Percentiles rank a stretch among this genome's conserved stretches.
Conservation (phyloP, 2,888 invertebrate genomes). For the Lepidonotus clava region DNA sequence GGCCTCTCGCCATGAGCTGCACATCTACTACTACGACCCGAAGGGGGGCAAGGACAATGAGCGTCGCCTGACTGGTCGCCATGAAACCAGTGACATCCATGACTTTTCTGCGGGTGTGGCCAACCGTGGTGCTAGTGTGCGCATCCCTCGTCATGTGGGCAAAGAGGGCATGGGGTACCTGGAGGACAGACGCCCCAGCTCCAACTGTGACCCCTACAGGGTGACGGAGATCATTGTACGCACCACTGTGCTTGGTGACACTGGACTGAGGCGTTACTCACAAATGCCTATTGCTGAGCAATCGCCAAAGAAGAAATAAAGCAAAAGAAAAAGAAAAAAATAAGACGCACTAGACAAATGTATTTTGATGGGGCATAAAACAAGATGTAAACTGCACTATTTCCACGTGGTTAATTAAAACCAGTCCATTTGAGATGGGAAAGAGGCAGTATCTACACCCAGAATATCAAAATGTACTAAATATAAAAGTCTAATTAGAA, state of each 20-base stretch:
- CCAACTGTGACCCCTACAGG: constrained; percentile 71
- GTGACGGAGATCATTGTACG: constrained; percentile 68
- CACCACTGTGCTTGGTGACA: constrained; percentile 65
- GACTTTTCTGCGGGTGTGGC: constrained; percentile 95
- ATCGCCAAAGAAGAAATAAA: too few species aligned
- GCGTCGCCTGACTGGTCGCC: constrained; percentile 91
- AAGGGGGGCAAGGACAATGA: constrained; percentile 96
- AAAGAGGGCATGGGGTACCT: constrained; percentile 88
- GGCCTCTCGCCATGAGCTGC: constrained; percentile 92
- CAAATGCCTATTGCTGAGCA: background rate
- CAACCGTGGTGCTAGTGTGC: constrained; percentile 93
- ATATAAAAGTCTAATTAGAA: too few species aligned
- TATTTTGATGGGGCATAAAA: too few species aligned
- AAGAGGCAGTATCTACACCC: too few species aligned
- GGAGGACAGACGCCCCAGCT: constrained; percentile 88
- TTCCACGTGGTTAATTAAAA: too few species aligned
- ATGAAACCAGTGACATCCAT: constrained; percentile 96
- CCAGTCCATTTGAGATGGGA: too few species aligned
- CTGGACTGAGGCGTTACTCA: background rate
- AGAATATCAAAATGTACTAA: too few species aligned
- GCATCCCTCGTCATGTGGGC: constrained; percentile 88
- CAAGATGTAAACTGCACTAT: too few species aligned
- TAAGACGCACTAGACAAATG: too few species aligned
- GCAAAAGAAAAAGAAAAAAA: too few species aligned
- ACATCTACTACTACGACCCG: constrained; percentile 97